Conservation (phyloP, 2,888 invertebrate species). For the Lydus trimaculatus region DNA sequence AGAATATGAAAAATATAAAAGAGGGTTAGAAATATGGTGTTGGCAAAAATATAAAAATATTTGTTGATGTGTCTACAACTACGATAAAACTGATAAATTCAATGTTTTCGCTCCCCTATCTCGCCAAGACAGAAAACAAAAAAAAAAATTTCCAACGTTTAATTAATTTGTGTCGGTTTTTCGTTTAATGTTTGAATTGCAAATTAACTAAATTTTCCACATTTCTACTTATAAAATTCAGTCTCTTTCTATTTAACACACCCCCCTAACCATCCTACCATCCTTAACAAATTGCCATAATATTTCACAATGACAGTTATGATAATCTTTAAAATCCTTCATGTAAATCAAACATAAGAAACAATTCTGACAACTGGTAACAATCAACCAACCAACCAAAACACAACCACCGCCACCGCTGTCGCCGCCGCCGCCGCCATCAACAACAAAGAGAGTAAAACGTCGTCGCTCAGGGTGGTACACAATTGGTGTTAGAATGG, state of each 20-base stretch:
- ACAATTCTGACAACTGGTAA: slow-evolving; percentile 34
- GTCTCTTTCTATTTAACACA: background rate
- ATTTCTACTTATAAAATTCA: background rate
- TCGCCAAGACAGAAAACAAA: too few relatives aligned
- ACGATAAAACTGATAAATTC: background rate
- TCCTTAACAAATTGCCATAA: background rate
- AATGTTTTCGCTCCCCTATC: background rate
- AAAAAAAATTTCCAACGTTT: background rate
- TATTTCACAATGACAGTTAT: background rate
- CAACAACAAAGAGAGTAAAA: slow-evolving; percentile 35
- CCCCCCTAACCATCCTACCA: background rate
- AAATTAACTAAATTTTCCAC: background rate
- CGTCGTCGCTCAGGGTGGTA: slow-evolving; percentile 39
- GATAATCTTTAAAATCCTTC: slow-evolving; percentile 11
- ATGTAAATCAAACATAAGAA: slow-evolving; percentile 33
- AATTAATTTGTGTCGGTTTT: slow-evolving; percentile 2
- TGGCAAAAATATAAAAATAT: slow-evolving; percentile 1
- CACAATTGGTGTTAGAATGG: slow-evolving; percentile 43
- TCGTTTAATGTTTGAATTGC: slow-evolving; percentile 2
- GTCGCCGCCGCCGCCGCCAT: background rate
- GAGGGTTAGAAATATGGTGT: slow-evolving; percentile 18
- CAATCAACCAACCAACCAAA: slow-evolving; percentile 28
- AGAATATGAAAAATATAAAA: slow-evolving; percentile 43
- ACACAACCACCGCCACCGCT: background rate
- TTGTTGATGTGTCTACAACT: slow-evolving; percentile 1